These are phyloP conservation scores for Holothuria glaberrima DNA, from an alignment of 35 echinoderm and acorn worm species.

Conservation along the genomic window DNA sequence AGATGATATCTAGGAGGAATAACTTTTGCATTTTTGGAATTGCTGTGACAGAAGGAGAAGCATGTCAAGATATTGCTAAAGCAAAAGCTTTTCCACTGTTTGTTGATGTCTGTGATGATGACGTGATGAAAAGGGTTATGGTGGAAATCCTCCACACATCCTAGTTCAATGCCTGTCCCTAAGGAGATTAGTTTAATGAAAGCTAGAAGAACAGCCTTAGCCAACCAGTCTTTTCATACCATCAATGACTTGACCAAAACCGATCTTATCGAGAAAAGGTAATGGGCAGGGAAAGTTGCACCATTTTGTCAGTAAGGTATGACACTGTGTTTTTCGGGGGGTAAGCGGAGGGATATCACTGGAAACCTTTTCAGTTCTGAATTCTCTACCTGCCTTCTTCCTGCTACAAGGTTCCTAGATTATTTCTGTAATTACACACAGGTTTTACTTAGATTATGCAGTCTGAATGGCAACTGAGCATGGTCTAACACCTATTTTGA, in stretches of 20 bases:
- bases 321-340: background rate
- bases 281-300: background rate
- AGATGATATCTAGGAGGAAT: conserved; percentile 1
- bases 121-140: background rate
- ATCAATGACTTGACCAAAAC: background rate
- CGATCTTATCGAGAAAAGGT: background rate
- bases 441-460: too few relatives aligned
- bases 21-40: conserved; percentile 25
- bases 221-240: background rate
- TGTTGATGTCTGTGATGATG: background rate
- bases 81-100: background rate
- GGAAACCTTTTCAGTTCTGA: background rate
- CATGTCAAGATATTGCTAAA: background rate
- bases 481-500: too few relatives aligned
- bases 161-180: background rate
- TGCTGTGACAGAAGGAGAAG: background rate
- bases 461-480: too few relatives aligned
- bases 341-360: background rate
- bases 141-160: conserved; percentile 1
- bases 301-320: background rate
- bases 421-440: too few relatives aligned
- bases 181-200: background rate
- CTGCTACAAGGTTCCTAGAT: too few relatives aligned
- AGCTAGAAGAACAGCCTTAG: background rate
- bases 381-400: too few relatives aligned